These are phyloP conservation scores for Calcarius lapponicus DNA, from an alignment of 2,797 vertebrate genomes.

Conservation along the genomic window DNA sequence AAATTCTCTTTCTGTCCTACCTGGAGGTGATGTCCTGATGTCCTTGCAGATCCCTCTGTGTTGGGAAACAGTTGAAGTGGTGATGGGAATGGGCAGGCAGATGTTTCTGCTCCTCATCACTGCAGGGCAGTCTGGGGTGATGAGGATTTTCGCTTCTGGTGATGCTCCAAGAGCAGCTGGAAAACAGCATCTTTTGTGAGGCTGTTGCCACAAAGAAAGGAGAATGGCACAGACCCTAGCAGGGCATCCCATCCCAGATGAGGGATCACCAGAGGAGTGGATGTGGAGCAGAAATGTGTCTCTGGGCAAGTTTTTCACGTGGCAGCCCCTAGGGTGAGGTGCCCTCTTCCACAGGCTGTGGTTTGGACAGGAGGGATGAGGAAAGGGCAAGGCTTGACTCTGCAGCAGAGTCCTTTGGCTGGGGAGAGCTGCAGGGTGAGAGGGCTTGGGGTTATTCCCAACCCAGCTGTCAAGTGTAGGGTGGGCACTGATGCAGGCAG, in stretches of 20 bases:
- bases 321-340: background rate
- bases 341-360: background rate
- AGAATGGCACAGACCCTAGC: background rate
- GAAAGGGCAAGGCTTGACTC: background rate
- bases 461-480: too few relatives aligned
- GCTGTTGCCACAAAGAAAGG: background rate
- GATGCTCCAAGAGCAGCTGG: background rate
- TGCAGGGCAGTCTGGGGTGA: background rate
- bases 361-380: background rate
- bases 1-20: background rate
- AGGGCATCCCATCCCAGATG: fast-evolving
- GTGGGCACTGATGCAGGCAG: background rate
- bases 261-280: background rate
- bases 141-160: background rate
- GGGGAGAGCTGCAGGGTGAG: background rate
- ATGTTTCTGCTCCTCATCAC: background rate
- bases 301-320: fast-evolving
- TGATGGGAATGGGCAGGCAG: background rate
- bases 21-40: background rate
- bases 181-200: background rate
- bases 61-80: background rate
- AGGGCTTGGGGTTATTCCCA: background rate
- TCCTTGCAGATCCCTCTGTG: background rate
- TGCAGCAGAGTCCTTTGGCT: background rate
- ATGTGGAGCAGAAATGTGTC: fast-evolving